Evolutionary conservation across 2,797 vertebrate species (phyloP).

Genomic region (Austrolebias charrua): DNA sequence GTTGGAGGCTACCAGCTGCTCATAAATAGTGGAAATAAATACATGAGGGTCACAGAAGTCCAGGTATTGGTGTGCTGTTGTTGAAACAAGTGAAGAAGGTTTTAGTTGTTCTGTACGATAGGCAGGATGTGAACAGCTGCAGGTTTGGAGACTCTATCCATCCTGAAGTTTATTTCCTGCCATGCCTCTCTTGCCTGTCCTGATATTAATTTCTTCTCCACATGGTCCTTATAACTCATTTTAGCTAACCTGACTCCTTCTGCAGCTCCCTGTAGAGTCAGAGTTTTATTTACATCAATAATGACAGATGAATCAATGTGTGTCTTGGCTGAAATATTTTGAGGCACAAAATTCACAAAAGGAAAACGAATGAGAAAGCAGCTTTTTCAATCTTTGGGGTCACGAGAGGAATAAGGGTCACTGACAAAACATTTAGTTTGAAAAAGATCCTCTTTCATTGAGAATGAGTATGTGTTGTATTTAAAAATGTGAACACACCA

Average conservation of each 20-base stretch:
- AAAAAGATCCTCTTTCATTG: constrained; percentile 21
- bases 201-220: neutral
- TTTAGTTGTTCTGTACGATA: no score
- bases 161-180: no score
- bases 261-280: neutral
- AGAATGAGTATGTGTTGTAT: constrained; percentile 1
- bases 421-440: constrained; percentile 21
- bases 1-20: no score
- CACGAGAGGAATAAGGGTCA: constrained; percentile 17
- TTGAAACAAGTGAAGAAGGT: no score
- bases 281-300: no score
- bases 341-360: constrained; percentile 30
- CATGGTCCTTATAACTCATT: neutral
- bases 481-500: neutral
- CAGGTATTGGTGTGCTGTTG: no score
- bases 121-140: no score
- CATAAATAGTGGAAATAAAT: no score
- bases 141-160: no score
- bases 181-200: neutral
- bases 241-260: neutral
- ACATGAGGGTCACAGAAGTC: no score
- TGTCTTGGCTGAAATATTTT: constrained; percentile 35
- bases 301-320: constrained; percentile 35
- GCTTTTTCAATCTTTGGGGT: constrained; percentile 18
- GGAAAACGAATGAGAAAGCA: constrained; percentile 17